Percentiles rank a stretch among this genome's conserved stretches.
Conservation (phyloP, 2,797 vertebrate genomes). For the Acrossocheilus wenchowensis region DNA sequence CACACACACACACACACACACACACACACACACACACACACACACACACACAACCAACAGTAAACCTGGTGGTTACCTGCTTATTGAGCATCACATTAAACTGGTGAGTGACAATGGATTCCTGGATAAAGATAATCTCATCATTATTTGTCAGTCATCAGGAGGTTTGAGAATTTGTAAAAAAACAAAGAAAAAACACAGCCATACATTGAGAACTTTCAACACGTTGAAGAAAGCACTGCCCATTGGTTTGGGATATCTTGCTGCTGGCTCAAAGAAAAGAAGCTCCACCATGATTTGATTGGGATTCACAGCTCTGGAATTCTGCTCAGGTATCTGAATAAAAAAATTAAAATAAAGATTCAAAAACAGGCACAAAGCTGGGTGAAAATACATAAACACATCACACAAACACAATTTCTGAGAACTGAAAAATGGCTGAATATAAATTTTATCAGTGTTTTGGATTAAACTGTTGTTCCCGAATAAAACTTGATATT, state of each 20-base stretch:
- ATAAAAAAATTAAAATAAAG: neutral
- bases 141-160: too few relatives aligned
- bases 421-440: neutral
- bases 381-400: neutral
- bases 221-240: neutral
- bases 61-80: neutral
- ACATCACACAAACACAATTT: neutral
- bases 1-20: neutral
- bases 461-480: neutral
- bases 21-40: neutral
- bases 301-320: neutral
- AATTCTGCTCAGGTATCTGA: neutral
- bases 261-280: neutral
- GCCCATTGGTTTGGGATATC: neutral
- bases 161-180: neutral
- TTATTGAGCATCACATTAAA: neutral
- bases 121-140: neutral
- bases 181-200: neutral
- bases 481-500: neutral
- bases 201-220: neutral
- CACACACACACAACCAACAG: neutral
- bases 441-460: neutral
- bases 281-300: neutral
- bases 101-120: neutral
- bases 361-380: neutral